Evolutionary conservation across 2,113 vertebrate species (phyloP).

Genomic region (Motacilla tschutschensis): DNA sequence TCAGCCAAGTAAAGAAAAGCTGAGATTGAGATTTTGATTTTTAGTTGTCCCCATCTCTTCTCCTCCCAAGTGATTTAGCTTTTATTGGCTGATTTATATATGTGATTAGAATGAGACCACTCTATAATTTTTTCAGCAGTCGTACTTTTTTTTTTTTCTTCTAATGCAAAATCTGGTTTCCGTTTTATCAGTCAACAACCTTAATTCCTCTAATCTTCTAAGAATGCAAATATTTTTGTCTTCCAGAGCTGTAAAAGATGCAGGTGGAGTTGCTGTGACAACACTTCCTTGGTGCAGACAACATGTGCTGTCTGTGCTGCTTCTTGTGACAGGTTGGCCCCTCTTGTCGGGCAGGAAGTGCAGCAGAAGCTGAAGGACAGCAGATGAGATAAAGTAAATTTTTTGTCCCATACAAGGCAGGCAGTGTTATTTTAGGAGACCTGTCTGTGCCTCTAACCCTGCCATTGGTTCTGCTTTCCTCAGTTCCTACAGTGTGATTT

Average conservation of each 20-base stretch:
- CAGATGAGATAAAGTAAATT: background rate
- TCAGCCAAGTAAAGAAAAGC: background rate
- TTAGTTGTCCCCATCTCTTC: background rate
- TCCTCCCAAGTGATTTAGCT: background rate
- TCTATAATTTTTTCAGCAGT: background rate
- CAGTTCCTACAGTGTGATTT: background rate
- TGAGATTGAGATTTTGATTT: background rate
- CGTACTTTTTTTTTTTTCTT: background rate
- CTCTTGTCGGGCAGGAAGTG: background rate
- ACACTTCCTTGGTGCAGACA: background rate
- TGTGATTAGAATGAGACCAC: background rate
- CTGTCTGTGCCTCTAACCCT: background rate
- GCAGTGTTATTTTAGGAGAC: background rate
- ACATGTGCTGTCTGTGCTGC: background rate
- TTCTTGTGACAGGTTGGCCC: background rate
- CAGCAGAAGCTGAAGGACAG: background rate
- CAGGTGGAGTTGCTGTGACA: constrained; percentile 20
- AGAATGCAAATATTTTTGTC: background rate
- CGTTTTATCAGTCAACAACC: background rate
- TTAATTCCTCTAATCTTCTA: background rate
- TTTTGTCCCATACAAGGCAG: background rate
- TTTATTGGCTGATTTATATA: background rate
- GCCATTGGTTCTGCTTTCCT: background rate
- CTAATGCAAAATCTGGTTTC: background rate
- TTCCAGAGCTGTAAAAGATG: background rate